Conservation (phyloP, 2,888 invertebrate species). For the Drosophila incognita region DNA sequence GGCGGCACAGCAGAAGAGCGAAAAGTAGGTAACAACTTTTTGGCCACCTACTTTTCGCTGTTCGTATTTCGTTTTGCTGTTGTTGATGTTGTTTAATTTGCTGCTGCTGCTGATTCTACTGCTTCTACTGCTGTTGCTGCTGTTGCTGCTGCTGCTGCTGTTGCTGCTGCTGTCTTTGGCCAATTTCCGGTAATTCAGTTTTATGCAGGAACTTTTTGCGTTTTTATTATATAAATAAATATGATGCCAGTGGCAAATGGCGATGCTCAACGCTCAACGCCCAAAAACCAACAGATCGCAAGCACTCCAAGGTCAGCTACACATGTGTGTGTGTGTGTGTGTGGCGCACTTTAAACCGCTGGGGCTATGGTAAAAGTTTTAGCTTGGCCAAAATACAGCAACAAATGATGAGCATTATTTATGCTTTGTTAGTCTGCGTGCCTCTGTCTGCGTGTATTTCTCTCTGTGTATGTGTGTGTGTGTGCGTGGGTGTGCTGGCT, state of each 20-base stretch:
- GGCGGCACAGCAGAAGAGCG: conserved; percentile 8
- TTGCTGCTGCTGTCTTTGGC: conserved; percentile 65
- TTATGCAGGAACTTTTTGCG: conserved; percentile 80
- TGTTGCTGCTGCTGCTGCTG: conserved; percentile 25
- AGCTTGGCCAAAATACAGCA: conserved; percentile 37
- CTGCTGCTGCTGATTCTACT: conserved; percentile 22
- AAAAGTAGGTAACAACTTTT: conserved; percentile 77
- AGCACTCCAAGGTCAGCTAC: conserved; percentile 51
- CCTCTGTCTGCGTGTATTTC: neutral
- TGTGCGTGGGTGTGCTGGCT: conserved; percentile 21
- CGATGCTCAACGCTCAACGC: conserved; percentile 25
- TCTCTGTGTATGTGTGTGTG: neutral
- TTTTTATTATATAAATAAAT: conserved; percentile 74
- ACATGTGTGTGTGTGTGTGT: neutral
- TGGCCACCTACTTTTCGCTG: conserved; percentile 58
- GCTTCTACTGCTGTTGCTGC: conserved; percentile 28
- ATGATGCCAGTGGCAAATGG: conserved; percentile 61
- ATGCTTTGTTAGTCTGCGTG: conserved; percentile 34
- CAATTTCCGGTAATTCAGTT: conserved; percentile 82
- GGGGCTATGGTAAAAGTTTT: conserved; percentile 54
- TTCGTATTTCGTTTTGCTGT: conserved; percentile 43
- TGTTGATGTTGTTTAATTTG: conserved; percentile 19
- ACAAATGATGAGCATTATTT: conserved; percentile 58
- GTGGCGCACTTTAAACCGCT: conserved; percentile 53
- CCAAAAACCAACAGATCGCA: conserved; percentile 26